Conservation (phyloP, 2,888 invertebrate species). For the Notodonta dromedarius region DNA sequence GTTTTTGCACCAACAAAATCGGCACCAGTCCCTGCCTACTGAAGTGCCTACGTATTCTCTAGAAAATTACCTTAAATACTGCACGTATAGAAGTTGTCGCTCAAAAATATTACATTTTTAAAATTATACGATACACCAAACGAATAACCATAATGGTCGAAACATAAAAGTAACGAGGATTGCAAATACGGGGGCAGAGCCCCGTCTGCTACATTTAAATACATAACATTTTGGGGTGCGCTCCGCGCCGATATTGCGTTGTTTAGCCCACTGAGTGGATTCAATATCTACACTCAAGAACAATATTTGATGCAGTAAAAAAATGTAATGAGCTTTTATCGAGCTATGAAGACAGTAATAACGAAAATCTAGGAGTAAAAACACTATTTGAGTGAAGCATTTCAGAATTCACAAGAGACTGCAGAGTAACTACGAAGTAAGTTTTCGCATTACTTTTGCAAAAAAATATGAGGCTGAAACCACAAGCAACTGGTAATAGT, state of each 20-base stretch:
- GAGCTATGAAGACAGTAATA: neutral
- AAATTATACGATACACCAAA: conserved; percentile 11
- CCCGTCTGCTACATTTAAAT: conserved; percentile 14
- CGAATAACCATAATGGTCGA: conserved; percentile 13
- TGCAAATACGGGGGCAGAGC: conserved; percentile 6
- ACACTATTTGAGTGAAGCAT: too few species aligned
- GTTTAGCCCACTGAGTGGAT: conserved; percentile 32
- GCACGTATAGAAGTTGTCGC: neutral
- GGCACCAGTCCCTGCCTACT: too few species aligned
- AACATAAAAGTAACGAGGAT: conserved; percentile 15
- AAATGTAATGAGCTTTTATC: conserved; percentile 15
- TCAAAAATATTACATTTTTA: conserved; percentile 13
- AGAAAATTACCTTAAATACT: neutral
- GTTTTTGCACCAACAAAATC: too few species aligned
- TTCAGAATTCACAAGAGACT: too few species aligned
- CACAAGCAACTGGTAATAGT: too few species aligned
- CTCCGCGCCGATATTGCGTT: conserved; percentile 35
- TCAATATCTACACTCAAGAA: conserved; percentile 34
- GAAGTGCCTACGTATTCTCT: too few species aligned
- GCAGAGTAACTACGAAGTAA: too few species aligned
- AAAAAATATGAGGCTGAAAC: too few species aligned
- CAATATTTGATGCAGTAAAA: conserved; percentile 11
- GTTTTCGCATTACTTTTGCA: too few species aligned
- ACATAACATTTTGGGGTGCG: conserved; percentile 5
- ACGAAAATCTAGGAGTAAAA: neutral